phyloP scores from a whole-genome alignment of 64 coral and sea anemone species.

The Montipora capricornis region DNA sequence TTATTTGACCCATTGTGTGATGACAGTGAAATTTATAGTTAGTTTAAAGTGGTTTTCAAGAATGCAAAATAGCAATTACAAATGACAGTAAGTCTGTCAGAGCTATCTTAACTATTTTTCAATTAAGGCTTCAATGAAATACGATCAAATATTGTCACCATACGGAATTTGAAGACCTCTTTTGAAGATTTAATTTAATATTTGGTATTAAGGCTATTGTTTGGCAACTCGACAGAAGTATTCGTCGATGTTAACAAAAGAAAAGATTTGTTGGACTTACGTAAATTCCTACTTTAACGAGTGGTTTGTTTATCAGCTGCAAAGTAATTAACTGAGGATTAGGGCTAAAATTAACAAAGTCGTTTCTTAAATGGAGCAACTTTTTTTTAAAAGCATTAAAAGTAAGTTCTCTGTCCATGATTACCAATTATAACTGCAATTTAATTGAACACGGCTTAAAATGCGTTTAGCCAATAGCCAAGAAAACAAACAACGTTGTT shows the following conservation, averaged over 20 bases:
- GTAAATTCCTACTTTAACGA: too few species aligned
- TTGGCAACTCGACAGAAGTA: too few species aligned
- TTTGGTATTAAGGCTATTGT: too few species aligned
- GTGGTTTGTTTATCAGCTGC: too few species aligned
- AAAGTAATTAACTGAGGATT: too few species aligned
- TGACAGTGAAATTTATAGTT: not conserved
- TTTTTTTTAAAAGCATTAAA: not conserved
- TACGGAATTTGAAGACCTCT: constrained; percentile 14
- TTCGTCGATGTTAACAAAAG: too few species aligned
- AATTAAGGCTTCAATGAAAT: not conserved
- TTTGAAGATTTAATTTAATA: not conserved
- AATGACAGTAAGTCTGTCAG: not conserved
- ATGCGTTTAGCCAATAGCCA: too few species aligned
- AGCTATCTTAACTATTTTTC: not conserved
- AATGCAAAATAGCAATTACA: not conserved
- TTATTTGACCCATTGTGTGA: not conserved
- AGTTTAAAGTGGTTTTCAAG: not conserved
- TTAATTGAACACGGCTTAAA: not conserved
- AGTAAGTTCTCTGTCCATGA: not conserved
- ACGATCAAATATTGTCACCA: not conserved
- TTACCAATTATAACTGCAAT: not conserved
- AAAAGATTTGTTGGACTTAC: too few species aligned
- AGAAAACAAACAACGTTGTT: too few species aligned
- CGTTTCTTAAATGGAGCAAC: not conserved
- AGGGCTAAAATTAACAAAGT: not conserved